Evolutionary conservation across 1,140 invertebrate species (phyloP).

Genomic region (Papilio polytes): DNA sequence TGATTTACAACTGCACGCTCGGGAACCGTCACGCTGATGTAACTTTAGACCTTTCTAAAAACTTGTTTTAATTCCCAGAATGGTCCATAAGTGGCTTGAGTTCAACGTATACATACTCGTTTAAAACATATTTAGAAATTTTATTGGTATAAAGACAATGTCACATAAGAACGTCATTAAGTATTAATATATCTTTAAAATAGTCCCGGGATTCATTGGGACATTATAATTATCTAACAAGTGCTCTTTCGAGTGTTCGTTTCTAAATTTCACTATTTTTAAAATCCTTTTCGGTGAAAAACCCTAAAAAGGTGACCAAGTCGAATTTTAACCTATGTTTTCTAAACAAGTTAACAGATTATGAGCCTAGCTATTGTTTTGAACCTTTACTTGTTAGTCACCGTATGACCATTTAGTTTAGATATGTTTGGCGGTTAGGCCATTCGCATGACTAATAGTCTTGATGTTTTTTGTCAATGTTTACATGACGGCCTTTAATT

Average conservation of each 20-base stretch:
- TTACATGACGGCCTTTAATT: constrained; percentile 5
- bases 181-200: too few species aligned
- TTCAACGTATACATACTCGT: not conserved
- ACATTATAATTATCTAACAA: too few species aligned
- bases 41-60: constrained; percentile 60
- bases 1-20: constrained; percentile 50
- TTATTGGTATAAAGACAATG: too few species aligned
- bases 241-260: too few species aligned
- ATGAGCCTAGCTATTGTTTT: not conserved
- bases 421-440: constrained; percentile 1
- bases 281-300: not conserved
- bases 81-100: constrained; percentile 49
- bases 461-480: constrained; percentile 5
- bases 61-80: constrained; percentile 58
- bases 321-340: not conserved
- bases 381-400: not conserved
- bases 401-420: constrained; percentile 4
- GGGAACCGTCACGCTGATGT: constrained; percentile 61
- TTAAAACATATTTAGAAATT: not conserved
- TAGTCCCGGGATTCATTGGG: too few species aligned
- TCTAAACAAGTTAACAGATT: not conserved
- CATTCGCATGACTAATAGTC: constrained; percentile 11
- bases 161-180: too few species aligned
- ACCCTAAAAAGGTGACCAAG: not conserved
- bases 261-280: too few species aligned